Conservation (phyloP, 2,113 vertebrate genomes). For the Alces alces region DNA sequence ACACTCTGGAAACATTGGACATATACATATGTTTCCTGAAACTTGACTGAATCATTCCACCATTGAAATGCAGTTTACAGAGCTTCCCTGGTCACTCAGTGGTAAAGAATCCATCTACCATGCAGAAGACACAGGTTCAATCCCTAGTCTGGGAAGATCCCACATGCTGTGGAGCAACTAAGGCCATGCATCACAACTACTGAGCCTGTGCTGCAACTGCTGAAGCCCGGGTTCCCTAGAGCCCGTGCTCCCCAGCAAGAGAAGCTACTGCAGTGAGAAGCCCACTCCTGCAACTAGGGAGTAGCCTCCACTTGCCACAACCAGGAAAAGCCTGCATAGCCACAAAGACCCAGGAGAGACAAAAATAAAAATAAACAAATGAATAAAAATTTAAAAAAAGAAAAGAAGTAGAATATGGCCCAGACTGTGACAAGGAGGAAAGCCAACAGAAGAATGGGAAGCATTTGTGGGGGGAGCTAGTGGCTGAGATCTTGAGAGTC, state of each 20-base stretch:
- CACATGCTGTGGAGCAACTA: neutral
- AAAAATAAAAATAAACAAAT: neutral
- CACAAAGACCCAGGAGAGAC: neutral
- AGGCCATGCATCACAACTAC: neutral
- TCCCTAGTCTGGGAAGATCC: neutral
- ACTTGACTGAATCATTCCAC: neutral
- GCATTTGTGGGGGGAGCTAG: neutral
- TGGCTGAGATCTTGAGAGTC: neutral
- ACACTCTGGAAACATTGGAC: neutral
- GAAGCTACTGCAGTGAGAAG: neutral
- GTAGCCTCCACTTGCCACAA: neutral
- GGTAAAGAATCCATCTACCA: neutral
- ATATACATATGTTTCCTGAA: neutral
- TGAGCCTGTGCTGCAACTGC: neutral
- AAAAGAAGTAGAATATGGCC: neutral
- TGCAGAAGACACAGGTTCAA: neutral
- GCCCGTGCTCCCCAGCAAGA: neutral
- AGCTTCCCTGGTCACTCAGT: neutral
- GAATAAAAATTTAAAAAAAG: neutral
- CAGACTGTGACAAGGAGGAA: slow-evolving; percentile 4
- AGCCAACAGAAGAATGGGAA: neutral
- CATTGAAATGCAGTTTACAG: neutral
- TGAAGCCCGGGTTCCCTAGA: neutral
- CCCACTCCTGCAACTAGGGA: neutral
- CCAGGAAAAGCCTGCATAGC: neutral